phyloP scores from a whole-genome alignment of 2,113 vertebrate genomes.

The Lophotis ruficrista region DNA sequence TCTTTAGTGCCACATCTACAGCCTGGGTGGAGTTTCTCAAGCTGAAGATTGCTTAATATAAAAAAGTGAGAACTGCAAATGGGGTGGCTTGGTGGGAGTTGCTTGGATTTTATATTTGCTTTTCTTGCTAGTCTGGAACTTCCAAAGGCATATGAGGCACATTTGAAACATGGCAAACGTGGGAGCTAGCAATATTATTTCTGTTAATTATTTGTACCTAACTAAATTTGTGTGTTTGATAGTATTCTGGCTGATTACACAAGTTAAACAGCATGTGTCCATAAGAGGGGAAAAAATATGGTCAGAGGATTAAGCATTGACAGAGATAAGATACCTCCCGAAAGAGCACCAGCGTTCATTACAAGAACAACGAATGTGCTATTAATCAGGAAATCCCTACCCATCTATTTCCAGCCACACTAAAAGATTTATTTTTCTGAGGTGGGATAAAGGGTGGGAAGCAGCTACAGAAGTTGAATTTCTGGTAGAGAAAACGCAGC shows the following conservation, averaged over 20 bases:
- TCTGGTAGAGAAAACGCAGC: not conserved
- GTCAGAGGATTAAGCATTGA: not conserved
- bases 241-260: not conserved
- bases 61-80: not conserved
- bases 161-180: not conserved
- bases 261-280: not conserved
- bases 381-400: not conserved
- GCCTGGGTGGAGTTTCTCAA: not conserved
- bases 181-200: not conserved
- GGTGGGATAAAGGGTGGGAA: not conserved
- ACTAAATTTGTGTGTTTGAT: not conserved
- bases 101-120: not conserved
- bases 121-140: not conserved
- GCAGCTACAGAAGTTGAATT: not conserved
- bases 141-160: not conserved
- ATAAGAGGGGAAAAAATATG: not conserved
- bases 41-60: not conserved
- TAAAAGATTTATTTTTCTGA: not conserved
- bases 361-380: not conserved
- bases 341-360: not conserved
- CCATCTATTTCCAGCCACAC: not conserved
- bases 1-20: not conserved
- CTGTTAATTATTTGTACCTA: not conserved
- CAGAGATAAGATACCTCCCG: slow-evolving; percentile 3
- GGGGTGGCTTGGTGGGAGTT: not conserved